Conservation (phyloP, 1,140 invertebrate species). For the Sitobion miscanthi region DNA sequence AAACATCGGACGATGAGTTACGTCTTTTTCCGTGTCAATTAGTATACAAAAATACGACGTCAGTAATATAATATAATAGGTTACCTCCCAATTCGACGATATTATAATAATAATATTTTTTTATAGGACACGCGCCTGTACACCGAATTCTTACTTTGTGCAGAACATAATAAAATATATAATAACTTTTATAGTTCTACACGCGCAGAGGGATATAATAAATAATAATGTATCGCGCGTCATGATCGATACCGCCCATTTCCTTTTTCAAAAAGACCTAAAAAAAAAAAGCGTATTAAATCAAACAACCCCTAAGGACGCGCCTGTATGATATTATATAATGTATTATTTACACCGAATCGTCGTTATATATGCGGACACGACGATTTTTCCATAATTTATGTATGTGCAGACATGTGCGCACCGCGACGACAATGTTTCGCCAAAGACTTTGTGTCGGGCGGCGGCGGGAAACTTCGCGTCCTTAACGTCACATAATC, state of each 20-base stretch:
- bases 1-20: not conserved
- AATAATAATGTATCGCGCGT: not conserved
- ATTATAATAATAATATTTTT: constrained; percentile 1
- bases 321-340: not conserved
- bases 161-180: not conserved
- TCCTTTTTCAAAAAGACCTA: not conserved
- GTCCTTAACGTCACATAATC: constrained; percentile 8
- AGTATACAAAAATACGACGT: not conserved
- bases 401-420: not conserved
- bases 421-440: not conserved
- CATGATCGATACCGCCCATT: not conserved
- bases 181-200: not conserved
- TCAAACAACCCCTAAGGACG: not conserved
- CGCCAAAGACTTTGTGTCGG: not conserved
- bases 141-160: not conserved
- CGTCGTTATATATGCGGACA: not conserved
- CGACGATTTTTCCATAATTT: not conserved
- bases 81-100: not conserved
- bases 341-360: constrained; percentile 9
- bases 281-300: not conserved
- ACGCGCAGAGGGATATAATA: not conserved
- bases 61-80: not conserved
- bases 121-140: not conserved
- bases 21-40: not conserved
- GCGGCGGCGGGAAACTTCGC: not conserved